Evolutionary conservation across 1,140 invertebrate species (phyloP), one percentile per base, ranked within the genome.

Genomic region (Augochlora pura): DNA sequence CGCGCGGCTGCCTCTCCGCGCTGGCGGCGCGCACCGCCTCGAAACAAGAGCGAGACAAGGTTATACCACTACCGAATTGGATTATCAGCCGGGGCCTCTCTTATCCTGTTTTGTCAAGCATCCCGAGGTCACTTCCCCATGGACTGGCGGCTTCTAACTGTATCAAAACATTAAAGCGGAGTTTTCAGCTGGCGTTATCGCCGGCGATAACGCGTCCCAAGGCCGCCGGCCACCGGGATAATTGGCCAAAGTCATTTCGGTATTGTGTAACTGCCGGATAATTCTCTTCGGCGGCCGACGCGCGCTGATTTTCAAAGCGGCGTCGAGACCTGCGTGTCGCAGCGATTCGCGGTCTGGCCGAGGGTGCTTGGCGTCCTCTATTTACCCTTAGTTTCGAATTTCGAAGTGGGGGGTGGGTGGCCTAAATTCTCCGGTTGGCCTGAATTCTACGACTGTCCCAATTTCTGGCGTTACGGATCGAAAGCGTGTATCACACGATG

Each of bases 61-160:
- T 67, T 65, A 23, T n/a, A n/a, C n/a, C 72, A 71, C 7, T 46
- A 7, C 21, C 21, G 67, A 74, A 82, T 82, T 54, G 39, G 8
- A 80, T 80, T 83, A 82, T 82, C 82, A 82, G n/a, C 66, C 42
- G n/a, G 25, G n/a, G n/a, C n/a, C n/a, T 57, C 25, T 69, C 39
- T 85, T 80, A 83, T 85, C 77, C 72, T 80, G 32, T 83, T 85
- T 80, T 83, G 42, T 72, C 42, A 2, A 65, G 38, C 10, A 32
- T 72, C 38, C 60, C 60, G 71, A 80, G 32, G 27, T 46, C 54
- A 76, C 63, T 72, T 62, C 49, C 39, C 73, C 59, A 54, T 72
- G 39, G 63, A 14, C 27, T 52, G 38, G 38, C 12, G 42, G 32
- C n/a, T 18, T 68, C 25, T 69, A 52, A 59, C 67, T 75, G 46